Base-by-base conservation (phyloP, 2,113 vertebrate species). In the Oriolus oriolus region DNA sequence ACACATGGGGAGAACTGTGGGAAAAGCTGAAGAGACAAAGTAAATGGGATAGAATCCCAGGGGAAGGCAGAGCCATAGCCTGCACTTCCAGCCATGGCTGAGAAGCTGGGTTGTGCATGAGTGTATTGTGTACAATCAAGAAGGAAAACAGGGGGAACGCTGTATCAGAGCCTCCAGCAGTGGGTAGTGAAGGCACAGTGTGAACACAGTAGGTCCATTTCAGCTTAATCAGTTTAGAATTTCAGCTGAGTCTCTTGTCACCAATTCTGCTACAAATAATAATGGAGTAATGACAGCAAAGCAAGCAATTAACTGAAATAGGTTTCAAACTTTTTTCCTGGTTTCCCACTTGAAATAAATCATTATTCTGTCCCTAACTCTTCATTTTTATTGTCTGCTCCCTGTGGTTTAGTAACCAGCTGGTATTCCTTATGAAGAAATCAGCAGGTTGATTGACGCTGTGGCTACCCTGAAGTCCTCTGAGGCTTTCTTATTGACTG, bases 401-500 rank as follows among this genome's bases (percentile, higher is more conserved):
- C 39, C 59, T 39, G 45, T 68, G 80, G 83, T 79, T 88, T 66
- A 82, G 94, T 59, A 90, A 73, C 52, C 94, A 97, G 90, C 80
- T 96, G 89, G 73, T 69, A 75, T 86, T 91, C 44, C 69, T 79
- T 56, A 52, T 54, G 83, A 93, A 93, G 79, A 91, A 94, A 93
- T 87, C 78, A 91, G 87, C 76, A 94, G 88, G 88, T 94, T 90
- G 89, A 95, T 39, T 95, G 79, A 68, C 54, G 0, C 54, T 95
- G 92, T 89, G 93, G 94, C 87, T 93, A 84, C 69, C 65, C 86
- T 87, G 74, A 66, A 61, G 84, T 74, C 93, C 84, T 95, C 74
- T 60, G 94, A 94, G 89, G 82, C 68, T 97, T 85, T 78, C 77
- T 61, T 96, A 92, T 83, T 96, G 92, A 97, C 90, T 90, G 92